phyloP scores from a whole-genome alignment of 2,888 invertebrate genomes.

The Leptopilina drosophilae region DNA sequence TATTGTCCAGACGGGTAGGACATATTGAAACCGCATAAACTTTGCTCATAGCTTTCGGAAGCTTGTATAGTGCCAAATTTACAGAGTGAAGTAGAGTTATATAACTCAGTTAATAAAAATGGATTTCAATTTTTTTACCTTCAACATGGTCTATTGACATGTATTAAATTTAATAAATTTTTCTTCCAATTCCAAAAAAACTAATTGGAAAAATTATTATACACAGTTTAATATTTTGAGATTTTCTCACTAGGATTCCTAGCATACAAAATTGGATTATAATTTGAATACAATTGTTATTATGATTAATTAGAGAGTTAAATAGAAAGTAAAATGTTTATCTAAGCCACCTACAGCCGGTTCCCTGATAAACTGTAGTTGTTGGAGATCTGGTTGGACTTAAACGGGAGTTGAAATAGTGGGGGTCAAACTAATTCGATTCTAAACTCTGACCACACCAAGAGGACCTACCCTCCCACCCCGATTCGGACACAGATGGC shows the following conservation, averaged over 20 bases:
- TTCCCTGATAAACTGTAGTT: conserved; percentile 66
- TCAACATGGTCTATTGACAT: too few species aligned
- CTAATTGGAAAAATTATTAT: too few species aligned
- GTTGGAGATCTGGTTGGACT: conserved; percentile 60
- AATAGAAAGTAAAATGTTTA: conserved; percentile 59
- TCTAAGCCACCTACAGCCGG: conserved; percentile 64
- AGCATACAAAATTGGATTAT: too few species aligned
- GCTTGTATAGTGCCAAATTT: conserved; percentile 20
- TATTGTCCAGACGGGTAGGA: conserved; percentile 73
- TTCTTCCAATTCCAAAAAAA: too few species aligned
- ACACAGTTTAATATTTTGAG: too few species aligned
- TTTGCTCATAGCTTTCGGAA: conserved; percentile 70
- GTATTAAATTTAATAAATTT: too few species aligned
- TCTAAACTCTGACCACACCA: conserved; percentile 76
- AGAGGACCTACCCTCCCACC: conserved; percentile 59
- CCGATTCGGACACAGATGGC: conserved; percentile 75
- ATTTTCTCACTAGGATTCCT: too few species aligned
- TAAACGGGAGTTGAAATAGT: conserved; percentile 65
- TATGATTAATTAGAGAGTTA: conserved; percentile 35
- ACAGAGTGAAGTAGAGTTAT: conserved; percentile 30
- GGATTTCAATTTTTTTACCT: not conserved
- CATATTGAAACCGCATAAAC: conserved; percentile 76
- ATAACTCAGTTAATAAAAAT: conserved; percentile 1
- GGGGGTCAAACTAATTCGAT: conserved; percentile 77
- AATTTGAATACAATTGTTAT: not conserved